Percentiles rank a stretch among this genome's conserved stretches.
These are phyloP conservation scores for Ceratina calcarata DNA, from an alignment of 1,140 invertebrate genomes.

Conservation along the genomic window DNA sequence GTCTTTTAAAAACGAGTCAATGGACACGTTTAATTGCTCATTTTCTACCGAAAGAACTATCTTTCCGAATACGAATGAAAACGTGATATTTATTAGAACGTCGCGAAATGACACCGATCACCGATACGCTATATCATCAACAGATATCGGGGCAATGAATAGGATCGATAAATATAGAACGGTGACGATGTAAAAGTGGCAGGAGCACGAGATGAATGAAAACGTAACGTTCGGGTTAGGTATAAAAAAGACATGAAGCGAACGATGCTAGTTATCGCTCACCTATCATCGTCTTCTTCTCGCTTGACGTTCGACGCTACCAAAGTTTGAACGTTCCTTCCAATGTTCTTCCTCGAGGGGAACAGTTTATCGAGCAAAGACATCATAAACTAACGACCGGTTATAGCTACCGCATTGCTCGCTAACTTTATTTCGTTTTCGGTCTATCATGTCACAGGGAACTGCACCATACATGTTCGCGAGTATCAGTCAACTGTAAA, in stretches of 20 bases:
- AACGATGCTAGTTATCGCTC: slow-evolving; percentile 49
- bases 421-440: slow-evolving; percentile 62
- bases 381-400: slow-evolving; percentile 73
- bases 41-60: not conserved
- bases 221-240: no score
- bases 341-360: slow-evolving; percentile 68
- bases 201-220: no score
- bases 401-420: slow-evolving; percentile 67
- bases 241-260: not conserved
- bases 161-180: slow-evolving; percentile 27
- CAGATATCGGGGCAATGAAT: slow-evolving; percentile 19
- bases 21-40: not conserved
- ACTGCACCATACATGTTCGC: slow-evolving; percentile 72
- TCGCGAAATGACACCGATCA: not conserved
- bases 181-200: slow-evolving; percentile 2
- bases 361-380: slow-evolving; percentile 80
- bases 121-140: slow-evolving; percentile 23
- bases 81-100: not conserved
- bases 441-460: slow-evolving; percentile 75
- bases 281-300: slow-evolving; percentile 62
- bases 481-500: slow-evolving; percentile 78
- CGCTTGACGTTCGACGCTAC: slow-evolving; percentile 46
- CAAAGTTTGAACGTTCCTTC: slow-evolving; percentile 56
- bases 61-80: not conserved
- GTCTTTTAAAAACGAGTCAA: not conserved